phyloP scores from a whole-genome alignment of 2,888 invertebrate species.

The Trachelus tabidus region DNA sequence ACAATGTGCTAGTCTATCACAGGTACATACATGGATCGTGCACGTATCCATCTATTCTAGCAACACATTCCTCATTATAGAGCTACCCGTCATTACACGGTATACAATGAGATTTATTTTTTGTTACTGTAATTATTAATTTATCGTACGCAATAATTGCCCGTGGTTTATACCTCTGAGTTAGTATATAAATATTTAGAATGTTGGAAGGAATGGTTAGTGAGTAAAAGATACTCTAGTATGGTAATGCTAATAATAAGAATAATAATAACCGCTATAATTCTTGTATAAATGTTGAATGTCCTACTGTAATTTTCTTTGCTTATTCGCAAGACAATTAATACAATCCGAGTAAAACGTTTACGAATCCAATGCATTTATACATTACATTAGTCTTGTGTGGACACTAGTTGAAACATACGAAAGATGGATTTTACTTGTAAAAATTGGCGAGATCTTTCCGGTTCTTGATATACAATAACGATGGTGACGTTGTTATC shows the following conservation, averaged over 20 bases:
- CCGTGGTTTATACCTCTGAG: conserved; percentile 2
- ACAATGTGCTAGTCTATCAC: conserved; percentile 55
- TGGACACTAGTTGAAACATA: neutral
- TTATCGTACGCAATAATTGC: conserved; percentile 16
- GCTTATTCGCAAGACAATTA: neutral
- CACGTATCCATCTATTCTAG: conserved; percentile 28
- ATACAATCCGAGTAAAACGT: neutral
- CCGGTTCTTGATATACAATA: neutral
- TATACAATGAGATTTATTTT: neutral
- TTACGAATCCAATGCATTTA: neutral
- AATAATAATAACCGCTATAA: neutral
- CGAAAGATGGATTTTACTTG: neutral
- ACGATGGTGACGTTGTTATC: neutral
- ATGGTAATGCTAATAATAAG: neutral
- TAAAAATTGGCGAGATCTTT: neutral
- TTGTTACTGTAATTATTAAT: neutral
- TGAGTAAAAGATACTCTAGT: conserved; percentile 10
- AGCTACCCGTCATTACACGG: conserved; percentile 12
- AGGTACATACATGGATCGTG: conserved; percentile 52
- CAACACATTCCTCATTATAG: conserved; percentile 14
- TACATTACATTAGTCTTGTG: neutral
- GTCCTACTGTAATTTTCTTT: conserved; percentile 17
- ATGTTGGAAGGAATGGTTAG: conserved; percentile 20
- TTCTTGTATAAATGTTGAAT: conserved; percentile 9
- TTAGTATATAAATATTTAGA: conserved; percentile 20